Base-by-base conservation (phyloP, 2,888 invertebrate species). In the Branchipolynoe longqiensis region DNA sequence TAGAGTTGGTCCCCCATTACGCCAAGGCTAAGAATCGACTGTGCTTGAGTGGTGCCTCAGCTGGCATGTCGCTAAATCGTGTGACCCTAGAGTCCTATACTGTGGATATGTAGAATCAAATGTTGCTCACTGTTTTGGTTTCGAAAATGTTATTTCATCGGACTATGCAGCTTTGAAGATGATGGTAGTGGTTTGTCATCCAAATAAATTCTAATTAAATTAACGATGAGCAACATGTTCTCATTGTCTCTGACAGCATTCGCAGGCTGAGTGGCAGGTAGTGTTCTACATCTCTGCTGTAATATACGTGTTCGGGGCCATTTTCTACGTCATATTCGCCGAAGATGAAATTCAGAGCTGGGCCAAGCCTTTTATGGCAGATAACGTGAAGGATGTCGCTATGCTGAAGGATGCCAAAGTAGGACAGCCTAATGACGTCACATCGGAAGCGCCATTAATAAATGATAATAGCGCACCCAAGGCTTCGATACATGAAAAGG, bases 241-340 rank as follows among this genome's bases (percentile, higher is more conserved):
- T 48, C 8, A 48, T 12, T 48, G 8, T 81, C 14, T 33, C 4
- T 82, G 12, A 14, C 95, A 93, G 62, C 94, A 96, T 96, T 95
- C 95, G 1, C 95, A 95, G 31, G 95, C 95, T 25, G 96, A 98
- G 94, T 98, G 98, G 98, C 96, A 96, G 87, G 94, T 95, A 41
- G 97, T 98, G 3, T 98, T 98, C 94, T 97, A 96, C 94, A 96
- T 98, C 90, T 96, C 97, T 0, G 96, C 97, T 89, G 95, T 95
- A 8, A 91, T 94, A 4, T 92, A 94, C 86, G 85, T 92, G 22
- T 87, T 91, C 73, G 94, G 94, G 25, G 93, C 94, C 3, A 85
- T 93, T 0, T 88, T 94, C 86, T 94, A 93, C 90, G 86, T 89
- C 3, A 33, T 94, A 14, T 92, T 94, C 54, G 93, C 93, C 0